These are phyloP conservation scores for Pantherophis alleghaniensis DNA, from an alignment of 2,797 vertebrate genomes.

Conservation along the genomic window DNA sequence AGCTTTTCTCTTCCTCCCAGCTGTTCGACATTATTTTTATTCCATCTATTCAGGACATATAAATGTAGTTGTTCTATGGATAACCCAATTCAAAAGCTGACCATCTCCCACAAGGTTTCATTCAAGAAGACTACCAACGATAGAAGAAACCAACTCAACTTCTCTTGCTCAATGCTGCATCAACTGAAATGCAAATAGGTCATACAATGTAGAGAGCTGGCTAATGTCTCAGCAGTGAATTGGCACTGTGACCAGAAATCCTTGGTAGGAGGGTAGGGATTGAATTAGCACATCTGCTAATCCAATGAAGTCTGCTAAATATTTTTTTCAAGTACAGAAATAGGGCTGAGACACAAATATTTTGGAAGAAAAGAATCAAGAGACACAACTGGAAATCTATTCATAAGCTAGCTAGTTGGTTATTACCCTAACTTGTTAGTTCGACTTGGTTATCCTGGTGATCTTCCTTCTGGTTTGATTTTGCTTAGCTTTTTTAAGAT, in stretches of 20 bases:
- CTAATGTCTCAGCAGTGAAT: slow-evolving; percentile 11
- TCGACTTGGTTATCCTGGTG: background rate
- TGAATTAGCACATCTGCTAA: background rate
- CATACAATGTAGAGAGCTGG: slow-evolving; percentile 1
- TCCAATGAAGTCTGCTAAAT: background rate
- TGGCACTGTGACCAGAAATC: slow-evolving; percentile 11
- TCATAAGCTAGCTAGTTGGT: background rate
- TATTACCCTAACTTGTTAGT: background rate
- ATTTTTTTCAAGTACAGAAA: too few relatives aligned
- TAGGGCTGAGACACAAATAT: background rate
- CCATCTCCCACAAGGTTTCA: background rate
- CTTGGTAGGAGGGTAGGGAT: background rate
- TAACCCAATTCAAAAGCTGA: background rate
- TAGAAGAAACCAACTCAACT: background rate
- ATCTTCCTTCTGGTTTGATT: background rate
- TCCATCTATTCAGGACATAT: background rate
- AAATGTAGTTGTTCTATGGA: background rate
- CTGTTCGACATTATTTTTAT: background rate
- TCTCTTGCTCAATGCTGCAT: background rate
- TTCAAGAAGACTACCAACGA: background rate
- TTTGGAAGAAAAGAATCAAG: background rate
- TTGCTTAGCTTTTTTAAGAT: background rate
- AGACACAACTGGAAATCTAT: background rate
- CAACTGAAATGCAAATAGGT: background rate
- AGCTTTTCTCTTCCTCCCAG: background rate